A percentile compares a stretch with the other conserved stretches of the same genome.
These are phyloP conservation scores for Nyctibius grandis DNA, from an alignment of 2,797 vertebrate species.

Conservation along the genomic window DNA sequence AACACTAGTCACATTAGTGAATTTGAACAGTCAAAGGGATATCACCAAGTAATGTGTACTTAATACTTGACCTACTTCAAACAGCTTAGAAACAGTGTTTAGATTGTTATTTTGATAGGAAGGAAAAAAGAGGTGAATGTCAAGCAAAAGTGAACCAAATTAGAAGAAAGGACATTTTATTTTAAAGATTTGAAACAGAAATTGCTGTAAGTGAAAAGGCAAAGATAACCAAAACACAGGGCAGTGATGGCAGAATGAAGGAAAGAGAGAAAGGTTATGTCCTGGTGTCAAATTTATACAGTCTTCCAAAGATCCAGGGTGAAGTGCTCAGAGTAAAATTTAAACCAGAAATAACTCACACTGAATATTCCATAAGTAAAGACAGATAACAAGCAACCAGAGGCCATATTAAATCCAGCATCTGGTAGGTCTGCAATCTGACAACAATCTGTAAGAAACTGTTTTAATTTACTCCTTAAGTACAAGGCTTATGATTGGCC, in stretches of 20 bases:
- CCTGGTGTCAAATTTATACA: neutral
- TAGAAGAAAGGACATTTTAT: conserved; percentile 2
- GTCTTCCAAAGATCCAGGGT: neutral
- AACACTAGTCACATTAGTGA: neutral
- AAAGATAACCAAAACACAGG: neutral
- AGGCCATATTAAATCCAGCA: neutral
- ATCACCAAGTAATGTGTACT: neutral
- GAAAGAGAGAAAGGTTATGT: neutral
- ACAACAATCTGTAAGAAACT: neutral
- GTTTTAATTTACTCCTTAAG: neutral
- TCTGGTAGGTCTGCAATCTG: neutral
- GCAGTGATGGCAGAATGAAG: neutral
- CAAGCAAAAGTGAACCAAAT: neutral
- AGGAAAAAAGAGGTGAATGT: neutral
- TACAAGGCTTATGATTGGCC: neutral
- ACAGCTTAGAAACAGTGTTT: neutral
- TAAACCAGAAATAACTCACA: neutral
- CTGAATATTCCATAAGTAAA: neutral
- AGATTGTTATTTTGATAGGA: neutral
- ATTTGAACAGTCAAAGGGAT: neutral
- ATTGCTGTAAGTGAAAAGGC: neutral
- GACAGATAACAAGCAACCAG: neutral
- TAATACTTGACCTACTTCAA: neutral
- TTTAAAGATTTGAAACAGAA: conserved; percentile 11
- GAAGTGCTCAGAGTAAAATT: neutral